A percentile compares a stretch with the other conserved stretches of the same genome.
Conservation (phyloP, 2,797 vertebrate species). For the Acrocephalus scirpaceus region DNA sequence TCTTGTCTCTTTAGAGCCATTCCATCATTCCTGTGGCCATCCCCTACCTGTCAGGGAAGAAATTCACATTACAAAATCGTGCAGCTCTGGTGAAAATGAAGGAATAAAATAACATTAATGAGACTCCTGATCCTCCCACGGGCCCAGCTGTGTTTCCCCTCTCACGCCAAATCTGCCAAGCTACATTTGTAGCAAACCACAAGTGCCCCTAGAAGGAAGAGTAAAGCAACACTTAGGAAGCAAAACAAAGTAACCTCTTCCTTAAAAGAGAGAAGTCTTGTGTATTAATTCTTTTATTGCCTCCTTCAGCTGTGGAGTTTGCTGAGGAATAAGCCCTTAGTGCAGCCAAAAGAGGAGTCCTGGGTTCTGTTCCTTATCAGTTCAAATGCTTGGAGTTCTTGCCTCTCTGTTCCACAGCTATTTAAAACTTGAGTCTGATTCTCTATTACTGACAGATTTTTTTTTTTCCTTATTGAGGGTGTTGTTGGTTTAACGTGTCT, state of each 20-base stretch:
- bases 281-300: not conserved
- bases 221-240: not conserved
- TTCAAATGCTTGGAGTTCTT: not conserved
- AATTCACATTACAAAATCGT: not conserved
- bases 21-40: not conserved
- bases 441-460: not conserved
- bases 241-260: not conserved
- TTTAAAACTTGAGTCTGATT: not conserved
- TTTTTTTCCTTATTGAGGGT: not conserved
- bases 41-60: not conserved
- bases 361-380: not conserved
- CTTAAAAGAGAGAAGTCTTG: not conserved
- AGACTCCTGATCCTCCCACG: not conserved
- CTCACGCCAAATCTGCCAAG: not conserved
- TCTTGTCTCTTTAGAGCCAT: not conserved
- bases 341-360: not conserved
- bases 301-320: not conserved
- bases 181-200: not conserved
- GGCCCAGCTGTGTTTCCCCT: not conserved
- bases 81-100: not conserved
- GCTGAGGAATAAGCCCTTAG: not conserved
- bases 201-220: not conserved
- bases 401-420: not conserved
- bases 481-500: not conserved
- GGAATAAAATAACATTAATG: not conserved